These are phyloP conservation scores for Silurus asotus DNA, from an alignment of 2,113 vertebrate genomes.

Conservation along the genomic window DNA sequence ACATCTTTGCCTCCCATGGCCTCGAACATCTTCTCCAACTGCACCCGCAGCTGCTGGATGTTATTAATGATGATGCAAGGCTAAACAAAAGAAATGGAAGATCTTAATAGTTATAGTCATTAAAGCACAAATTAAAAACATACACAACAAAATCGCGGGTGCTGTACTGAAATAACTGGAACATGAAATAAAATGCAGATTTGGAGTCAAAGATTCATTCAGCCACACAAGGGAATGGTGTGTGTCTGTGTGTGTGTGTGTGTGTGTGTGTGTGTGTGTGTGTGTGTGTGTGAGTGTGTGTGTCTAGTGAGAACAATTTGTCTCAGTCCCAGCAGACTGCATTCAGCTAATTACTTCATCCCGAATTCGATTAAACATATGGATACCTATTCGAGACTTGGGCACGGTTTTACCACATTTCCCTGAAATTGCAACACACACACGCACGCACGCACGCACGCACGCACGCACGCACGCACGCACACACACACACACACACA, in stretches of 20 bases:
- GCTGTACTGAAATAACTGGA: background rate
- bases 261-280: background rate
- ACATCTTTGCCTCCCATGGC: slow-evolving; percentile 97
- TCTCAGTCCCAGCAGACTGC: slow-evolving; percentile 44
- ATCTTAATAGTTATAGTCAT: slow-evolving; percentile 8
- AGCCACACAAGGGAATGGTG: background rate
- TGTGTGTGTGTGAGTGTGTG: no score
- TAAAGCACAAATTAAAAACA: slow-evolving; percentile 27
- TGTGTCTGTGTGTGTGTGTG: slow-evolving; percentile 8
- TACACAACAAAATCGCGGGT: slow-evolving; percentile 4
- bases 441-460: slow-evolving; percentile 10
- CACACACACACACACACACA: background rate
- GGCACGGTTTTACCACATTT: background rate
- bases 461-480: background rate
- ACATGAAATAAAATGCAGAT: background rate
- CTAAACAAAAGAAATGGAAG: slow-evolving; percentile 60
- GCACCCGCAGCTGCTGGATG: slow-evolving; percentile 94
- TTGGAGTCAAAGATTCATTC: slow-evolving; percentile 11
- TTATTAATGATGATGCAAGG: slow-evolving; percentile 99
- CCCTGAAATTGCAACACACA: background rate
- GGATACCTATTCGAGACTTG: slow-evolving; percentile 37
- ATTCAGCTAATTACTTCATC: slow-evolving; percentile 64
- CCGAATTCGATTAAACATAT: slow-evolving; percentile 60
- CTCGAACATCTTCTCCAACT: slow-evolving; percentile 98
- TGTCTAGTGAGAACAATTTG: slow-evolving; percentile 49